These are phyloP conservation scores for Siniperca undulata DNA, from an alignment of 2,797 vertebrate genomes.

Conservation along the genomic window DNA sequence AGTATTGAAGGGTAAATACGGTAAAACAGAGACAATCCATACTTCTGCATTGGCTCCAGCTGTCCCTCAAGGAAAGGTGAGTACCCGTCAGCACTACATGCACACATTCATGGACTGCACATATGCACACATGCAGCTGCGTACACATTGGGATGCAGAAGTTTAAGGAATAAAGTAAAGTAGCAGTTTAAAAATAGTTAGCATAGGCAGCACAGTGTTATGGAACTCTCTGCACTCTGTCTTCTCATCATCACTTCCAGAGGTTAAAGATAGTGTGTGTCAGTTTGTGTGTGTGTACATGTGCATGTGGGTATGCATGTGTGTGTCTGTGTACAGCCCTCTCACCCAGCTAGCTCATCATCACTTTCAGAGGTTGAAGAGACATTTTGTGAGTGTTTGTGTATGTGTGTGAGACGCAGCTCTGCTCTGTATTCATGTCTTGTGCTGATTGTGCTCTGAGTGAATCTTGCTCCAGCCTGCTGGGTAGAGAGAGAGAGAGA, in stretches of 20 bases:
- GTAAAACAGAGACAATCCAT: constrained; percentile 28
- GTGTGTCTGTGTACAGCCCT: constrained; percentile 11
- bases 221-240: constrained; percentile 63
- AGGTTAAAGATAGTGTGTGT: constrained; percentile 75
- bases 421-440: constrained; percentile 82
- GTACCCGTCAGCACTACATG: background rate
- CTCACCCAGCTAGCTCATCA: constrained; percentile 63
- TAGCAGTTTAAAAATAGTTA: constrained; percentile 68
- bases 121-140: constrained; percentile 16
- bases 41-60: constrained; percentile 15
- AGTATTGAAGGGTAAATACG: constrained; percentile 17
- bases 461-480: constrained; percentile 76
- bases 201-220: constrained; percentile 55
- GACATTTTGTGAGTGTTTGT: constrained; percentile 61
- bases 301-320: background rate
- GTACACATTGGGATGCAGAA: constrained; percentile 22
- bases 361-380: constrained; percentile 70
- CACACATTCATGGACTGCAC: constrained; percentile 20
- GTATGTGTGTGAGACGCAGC: constrained; percentile 53
- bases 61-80: constrained; percentile 26
- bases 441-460: constrained; percentile 81
- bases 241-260: constrained; percentile 74
- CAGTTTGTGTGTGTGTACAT: constrained; percentile 38
- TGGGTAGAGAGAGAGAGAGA: constrained; percentile 49
- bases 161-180: constrained; percentile 61